phyloP scores from a whole-genome alignment of 2,113 vertebrate genomes.

The Cricetomys ansorgei region DNA sequence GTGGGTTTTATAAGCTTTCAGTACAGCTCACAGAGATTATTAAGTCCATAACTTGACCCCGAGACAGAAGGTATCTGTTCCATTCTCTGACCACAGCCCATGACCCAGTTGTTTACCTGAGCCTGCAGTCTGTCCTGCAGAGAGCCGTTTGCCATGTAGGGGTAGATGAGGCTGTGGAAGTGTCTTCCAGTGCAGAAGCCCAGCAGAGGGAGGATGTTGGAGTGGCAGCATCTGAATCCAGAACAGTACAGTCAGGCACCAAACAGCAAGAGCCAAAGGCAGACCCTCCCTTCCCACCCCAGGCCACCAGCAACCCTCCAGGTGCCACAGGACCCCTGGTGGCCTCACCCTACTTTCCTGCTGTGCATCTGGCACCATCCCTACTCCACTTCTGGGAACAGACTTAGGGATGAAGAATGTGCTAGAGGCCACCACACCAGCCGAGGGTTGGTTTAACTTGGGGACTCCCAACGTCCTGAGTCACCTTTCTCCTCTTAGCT shows the following conservation, averaged over 20 bases:
- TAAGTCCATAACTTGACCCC: background rate
- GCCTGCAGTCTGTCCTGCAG: conserved; percentile 84
- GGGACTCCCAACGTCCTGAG: background rate
- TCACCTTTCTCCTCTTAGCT: background rate
- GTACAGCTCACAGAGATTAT: too few relatives aligned
- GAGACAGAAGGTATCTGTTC: background rate
- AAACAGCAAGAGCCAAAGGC: background rate
- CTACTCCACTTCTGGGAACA: background rate
- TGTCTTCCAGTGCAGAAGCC: conserved; percentile 85
- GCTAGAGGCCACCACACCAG: background rate
- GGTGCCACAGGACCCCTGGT: background rate
- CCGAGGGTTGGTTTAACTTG: too few relatives aligned
- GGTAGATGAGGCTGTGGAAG: conserved; percentile 85
- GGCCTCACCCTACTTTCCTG: background rate
- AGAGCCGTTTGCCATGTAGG: conserved; percentile 86
- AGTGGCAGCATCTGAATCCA: conserved; percentile 85
- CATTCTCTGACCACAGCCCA: background rate
- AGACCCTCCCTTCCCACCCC: background rate
- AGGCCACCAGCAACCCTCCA: background rate
- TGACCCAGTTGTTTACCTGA: conserved; percentile 78
- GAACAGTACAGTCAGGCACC: background rate
- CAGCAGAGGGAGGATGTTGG: conserved; percentile 86
- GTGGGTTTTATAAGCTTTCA: background rate
- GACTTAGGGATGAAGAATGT: background rate
- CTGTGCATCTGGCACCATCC: background rate